phyloP scores from a whole-genome alignment of 2,797 vertebrate genomes.

The Semaprochilodus insignis region DNA sequence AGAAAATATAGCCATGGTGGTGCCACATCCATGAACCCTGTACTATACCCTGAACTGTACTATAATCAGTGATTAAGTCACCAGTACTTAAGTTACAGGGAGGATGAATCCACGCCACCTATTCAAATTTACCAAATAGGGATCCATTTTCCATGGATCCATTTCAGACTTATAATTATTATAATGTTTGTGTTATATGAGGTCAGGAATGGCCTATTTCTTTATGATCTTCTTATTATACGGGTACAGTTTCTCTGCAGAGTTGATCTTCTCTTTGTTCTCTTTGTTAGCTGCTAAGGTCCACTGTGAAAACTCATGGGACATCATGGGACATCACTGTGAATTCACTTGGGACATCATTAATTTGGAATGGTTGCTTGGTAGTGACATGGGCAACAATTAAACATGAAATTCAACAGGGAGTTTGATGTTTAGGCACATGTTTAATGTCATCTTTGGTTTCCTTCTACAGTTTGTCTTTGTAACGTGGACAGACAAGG shows the following conservation, averaged over 20 bases:
- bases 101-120: too few relatives aligned
- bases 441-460: background rate
- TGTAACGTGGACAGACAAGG: too few relatives aligned
- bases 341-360: background rate
- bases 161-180: too few relatives aligned
- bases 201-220: slow-evolving; percentile 19
- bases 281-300: too few relatives aligned
- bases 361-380: accelerated
- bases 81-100: too few relatives aligned
- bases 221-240: background rate
- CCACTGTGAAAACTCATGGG: slow-evolving; percentile 34
- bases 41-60: too few relatives aligned
- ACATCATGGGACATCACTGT: slow-evolving; percentile 2
- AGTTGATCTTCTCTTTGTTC: slow-evolving; percentile 22
- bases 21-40: too few relatives aligned
- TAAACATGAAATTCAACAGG: slow-evolving; percentile 43
- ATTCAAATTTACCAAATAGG: too few relatives aligned
- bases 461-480: slow-evolving; percentile 54
- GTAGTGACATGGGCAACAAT: slow-evolving; percentile 46
- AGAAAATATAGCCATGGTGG: too few relatives aligned
- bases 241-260: slow-evolving; percentile 37
- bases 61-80: too few relatives aligned
- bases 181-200: too few relatives aligned
- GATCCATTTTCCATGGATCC: too few relatives aligned
- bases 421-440: slow-evolving; percentile 26